Evolutionary conservation across 2,113 vertebrate genomes (phyloP).

Genomic region (Corydoras maculifer): DNA sequence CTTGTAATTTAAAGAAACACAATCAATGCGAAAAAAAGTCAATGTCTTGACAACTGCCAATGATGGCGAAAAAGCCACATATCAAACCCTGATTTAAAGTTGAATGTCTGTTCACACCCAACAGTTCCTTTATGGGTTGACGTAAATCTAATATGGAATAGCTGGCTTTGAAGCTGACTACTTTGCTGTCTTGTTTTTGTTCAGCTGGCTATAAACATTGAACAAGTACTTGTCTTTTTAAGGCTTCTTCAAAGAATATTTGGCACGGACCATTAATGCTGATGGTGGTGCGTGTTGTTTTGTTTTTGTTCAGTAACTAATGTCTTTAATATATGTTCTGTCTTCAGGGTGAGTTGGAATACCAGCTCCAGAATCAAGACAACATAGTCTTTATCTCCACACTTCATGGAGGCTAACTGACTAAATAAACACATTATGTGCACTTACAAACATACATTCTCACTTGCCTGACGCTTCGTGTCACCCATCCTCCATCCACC

Average conservation of each 20-base stretch:
- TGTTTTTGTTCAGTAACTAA: neutral
- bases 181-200: neutral
- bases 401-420: conserved; percentile 81
- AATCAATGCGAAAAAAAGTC: conserved; percentile 38
- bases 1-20: conserved; percentile 38
- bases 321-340: neutral
- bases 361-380: conserved; percentile 87
- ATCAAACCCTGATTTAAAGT: conserved; percentile 34
- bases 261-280: neutral
- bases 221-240: neutral
- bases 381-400: conserved; percentile 94
- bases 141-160: conserved; percentile 21
- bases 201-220: conserved; percentile 7
- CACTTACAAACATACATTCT: neutral
- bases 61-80: conserved; percentile 30
- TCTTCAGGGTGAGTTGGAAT: conserved; percentile 86
- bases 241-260: conserved; percentile 16
- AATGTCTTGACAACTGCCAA: conserved; percentile 32
- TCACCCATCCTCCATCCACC: conserved; percentile 11
- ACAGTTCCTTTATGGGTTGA: conserved; percentile 10
- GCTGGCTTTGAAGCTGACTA: conserved; percentile 5
- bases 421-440: neutral
- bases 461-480: conserved; percentile 2
- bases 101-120: neutral
- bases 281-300: conserved; percentile 1